Evolutionary conservation across 2,888 invertebrate genomes (phyloP).

Genomic region (Athalia cordata): DNA sequence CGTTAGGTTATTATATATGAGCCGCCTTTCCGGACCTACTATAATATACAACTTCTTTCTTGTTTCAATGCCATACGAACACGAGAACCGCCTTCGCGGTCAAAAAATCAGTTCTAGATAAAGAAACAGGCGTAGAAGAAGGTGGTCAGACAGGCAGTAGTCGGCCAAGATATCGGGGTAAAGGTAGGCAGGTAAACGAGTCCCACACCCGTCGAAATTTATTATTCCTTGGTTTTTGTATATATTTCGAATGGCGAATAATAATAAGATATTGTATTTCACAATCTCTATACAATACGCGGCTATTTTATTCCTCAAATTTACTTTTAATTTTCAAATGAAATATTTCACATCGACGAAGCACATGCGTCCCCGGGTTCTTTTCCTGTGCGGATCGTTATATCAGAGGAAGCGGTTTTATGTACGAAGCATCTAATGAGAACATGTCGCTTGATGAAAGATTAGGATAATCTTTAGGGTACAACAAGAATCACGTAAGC

Average conservation of each 20-base stretch:
- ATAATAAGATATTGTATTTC: slow-evolving; percentile 2
- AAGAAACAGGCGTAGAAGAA: too few species aligned
- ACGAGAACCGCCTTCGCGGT: too few species aligned
- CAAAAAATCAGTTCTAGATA: too few species aligned
- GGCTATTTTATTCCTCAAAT: not conserved
- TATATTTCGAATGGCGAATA: not conserved
- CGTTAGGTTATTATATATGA: too few species aligned
- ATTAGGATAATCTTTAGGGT: slow-evolving; percentile 18
- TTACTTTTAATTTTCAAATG: not conserved
- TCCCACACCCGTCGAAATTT: slow-evolving; percentile 5
- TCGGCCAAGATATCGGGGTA: too few species aligned
- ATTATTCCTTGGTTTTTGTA: too few species aligned
- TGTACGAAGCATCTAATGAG: not conserved
- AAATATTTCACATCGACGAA: not conserved
- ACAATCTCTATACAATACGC: not conserved
- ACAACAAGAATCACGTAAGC: not conserved
- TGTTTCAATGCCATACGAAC: too few species aligned
- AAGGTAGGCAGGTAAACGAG: slow-evolving; percentile 1
- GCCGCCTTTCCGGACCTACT: too few species aligned
- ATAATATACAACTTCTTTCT: too few species aligned
- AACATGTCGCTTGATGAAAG: not conserved
- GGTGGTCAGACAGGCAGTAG: too few species aligned
- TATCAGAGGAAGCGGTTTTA: slow-evolving; percentile 37
- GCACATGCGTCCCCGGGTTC: not conserved
- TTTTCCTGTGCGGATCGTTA: not conserved